phyloP scores from a whole-genome alignment of 2,888 invertebrate species.

The Troides helena region DNA sequence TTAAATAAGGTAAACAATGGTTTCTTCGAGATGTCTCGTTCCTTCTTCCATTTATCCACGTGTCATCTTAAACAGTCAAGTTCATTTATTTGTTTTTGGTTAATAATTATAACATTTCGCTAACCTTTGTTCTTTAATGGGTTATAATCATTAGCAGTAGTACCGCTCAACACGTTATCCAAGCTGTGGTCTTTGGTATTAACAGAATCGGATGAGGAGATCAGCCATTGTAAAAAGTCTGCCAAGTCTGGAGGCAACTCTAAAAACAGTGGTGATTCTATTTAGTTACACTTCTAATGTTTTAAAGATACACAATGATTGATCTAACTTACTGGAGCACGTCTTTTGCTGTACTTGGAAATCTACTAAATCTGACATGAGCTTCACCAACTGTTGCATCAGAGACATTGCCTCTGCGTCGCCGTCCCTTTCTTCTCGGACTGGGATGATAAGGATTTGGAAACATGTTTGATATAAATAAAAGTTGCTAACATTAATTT shows the following conservation, averaged over 20 bases:
- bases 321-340: conserved; percentile 52
- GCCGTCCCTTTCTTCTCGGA: conserved; percentile 43
- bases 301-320: too few relatives aligned
- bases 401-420: conserved; percentile 45
- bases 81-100: too few relatives aligned
- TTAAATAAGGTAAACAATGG: too few relatives aligned
- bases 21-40: too few relatives aligned
- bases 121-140: conserved; percentile 11
- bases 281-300: too few relatives aligned
- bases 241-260: conserved; percentile 60
- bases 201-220: conserved; percentile 35
- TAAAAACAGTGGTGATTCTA: conserved; percentile 32
- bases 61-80: too few relatives aligned
- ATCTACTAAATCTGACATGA: conserved; percentile 64
- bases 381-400: conserved; percentile 62
- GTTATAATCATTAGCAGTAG: conserved; percentile 1
- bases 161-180: not conserved
- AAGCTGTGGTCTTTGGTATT: conserved; percentile 24
- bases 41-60: too few relatives aligned
- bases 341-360: conserved; percentile 66
- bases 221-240: conserved; percentile 61
- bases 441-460: conserved; percentile 30
- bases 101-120: not conserved
- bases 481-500: too few relatives aligned
- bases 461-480: too few relatives aligned